A percentile compares a stretch with the other conserved stretches of the same genome.
These are phyloP conservation scores for Macquaria ambigua DNA, from an alignment of 2,113 vertebrate species.

Conservation along the genomic window DNA sequence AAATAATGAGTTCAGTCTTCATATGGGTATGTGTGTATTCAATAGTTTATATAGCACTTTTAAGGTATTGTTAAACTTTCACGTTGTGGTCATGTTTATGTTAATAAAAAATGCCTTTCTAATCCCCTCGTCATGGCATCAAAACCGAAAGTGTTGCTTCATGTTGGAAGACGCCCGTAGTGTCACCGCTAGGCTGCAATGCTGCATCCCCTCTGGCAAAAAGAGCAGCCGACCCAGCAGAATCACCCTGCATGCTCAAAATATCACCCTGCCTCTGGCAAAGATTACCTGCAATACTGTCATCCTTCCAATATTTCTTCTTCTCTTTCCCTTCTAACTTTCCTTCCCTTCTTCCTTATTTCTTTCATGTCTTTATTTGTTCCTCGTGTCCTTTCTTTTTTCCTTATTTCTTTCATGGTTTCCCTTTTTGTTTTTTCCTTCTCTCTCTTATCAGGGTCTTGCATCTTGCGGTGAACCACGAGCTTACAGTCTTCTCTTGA, in stretches of 20 bases:
- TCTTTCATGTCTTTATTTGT: neutral
- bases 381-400: neutral
- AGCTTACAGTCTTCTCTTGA: neutral
- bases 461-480: neutral
- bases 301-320: neutral
- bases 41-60: neutral
- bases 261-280: conserved; percentile 35
- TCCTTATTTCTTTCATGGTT: neutral
- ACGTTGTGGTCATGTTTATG: neutral
- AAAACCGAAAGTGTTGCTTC: neutral
- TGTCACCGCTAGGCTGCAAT: neutral
- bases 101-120: neutral
- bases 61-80: neutral
- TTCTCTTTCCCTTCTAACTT: neutral
- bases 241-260: conserved; percentile 9
- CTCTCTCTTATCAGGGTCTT: neutral
- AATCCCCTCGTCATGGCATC: neutral
- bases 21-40: neutral
- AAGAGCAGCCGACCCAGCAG: neutral
- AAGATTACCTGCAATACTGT: conserved; percentile 1
- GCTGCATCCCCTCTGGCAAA: conserved; percentile 13
- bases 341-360: neutral
- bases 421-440: neutral
- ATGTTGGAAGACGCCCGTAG: neutral
- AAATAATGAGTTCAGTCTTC: neutral